Base-by-base conservation (phyloP, 2,797 vertebrate species). In the Rhadinocentrus ornatus region DNA sequence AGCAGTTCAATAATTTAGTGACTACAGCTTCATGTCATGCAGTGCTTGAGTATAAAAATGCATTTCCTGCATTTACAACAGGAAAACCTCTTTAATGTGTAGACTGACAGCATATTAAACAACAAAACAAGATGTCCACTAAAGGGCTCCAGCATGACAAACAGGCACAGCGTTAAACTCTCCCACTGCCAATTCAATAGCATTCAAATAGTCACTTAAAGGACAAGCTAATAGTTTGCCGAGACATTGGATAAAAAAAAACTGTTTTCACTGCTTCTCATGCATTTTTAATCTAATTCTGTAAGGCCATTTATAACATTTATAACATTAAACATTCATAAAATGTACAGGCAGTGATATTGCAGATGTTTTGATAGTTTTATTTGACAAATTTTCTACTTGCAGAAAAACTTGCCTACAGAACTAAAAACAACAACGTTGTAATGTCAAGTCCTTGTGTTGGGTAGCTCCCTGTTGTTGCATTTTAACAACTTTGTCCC, bases 1-100 rank as follows among this genome's bases (percentile, higher is more conserved):
- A 26, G 39, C 54, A 11, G 27, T 66, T 24, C 62, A 61, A 59
- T 71, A 34, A 48, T 68, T 71, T 5, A 50, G 46, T 15, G 31
- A 41, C 26, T 39, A 44, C 50, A 26, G 50, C 50, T 6, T 52
- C 22, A 52, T 26, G 10, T 26, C 22, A 22, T 52, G 48, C 48
- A 24, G 48, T 24, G 22, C 50, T 26, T 26, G 22, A 26, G 10
- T 4, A 24, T 52, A 13, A 26, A 26, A 24, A 52, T 22, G 46
- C 46, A 50, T 50, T 50, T 4, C 22, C 48, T 13, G 10, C 48
- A 24, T 4, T 53, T 26, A 26, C 24, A 53, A 53, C 50, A 53
- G 12, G 2, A 52, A 22, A 12, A 15, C 50, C 13, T 22, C 4
- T 24, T 24, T 53, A 24, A 53, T 15, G 24, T 15, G 20, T 11